A percentile compares a stretch with the other conserved stretches of the same genome.
Evolutionary conservation across 37 sponge, comb jelly and placozoan genomes (phyloP).

Genomic region (Beroe forskalii): DNA sequence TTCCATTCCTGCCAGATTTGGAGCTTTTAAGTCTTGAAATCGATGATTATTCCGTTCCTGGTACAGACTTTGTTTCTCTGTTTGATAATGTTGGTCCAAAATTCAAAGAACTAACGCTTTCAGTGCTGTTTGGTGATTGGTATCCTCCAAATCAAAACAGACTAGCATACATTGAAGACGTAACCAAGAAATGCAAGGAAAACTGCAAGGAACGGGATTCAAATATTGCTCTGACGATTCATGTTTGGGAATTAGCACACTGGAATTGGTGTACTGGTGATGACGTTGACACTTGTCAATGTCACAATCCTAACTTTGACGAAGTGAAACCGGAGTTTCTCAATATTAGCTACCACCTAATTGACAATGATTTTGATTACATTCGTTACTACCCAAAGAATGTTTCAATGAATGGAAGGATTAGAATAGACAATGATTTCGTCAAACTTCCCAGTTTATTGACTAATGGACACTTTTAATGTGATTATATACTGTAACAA

Average conservation of each 20-base stretch:
- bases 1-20: neutral
- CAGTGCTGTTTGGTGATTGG: too few species aligned
- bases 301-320: neutral
- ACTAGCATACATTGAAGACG: neutral
- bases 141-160: too few species aligned
- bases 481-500: too few species aligned
- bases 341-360: neutral
- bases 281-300: neutral
- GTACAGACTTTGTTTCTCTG: neutral
- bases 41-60: neutral
- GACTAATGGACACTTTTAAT: neutral
- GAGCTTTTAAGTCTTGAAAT: neutral
- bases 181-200: neutral
- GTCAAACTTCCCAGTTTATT: slow-evolving; percentile 2
- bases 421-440: neutral
- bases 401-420: neutral
- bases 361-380: neutral
- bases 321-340: neutral
- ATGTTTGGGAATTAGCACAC: neutral
- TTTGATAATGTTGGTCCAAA: slow-evolving; percentile 6
- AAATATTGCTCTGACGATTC: neutral
- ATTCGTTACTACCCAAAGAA: neutral
- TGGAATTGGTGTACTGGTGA: neutral
- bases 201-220: neutral
- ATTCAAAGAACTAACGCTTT: neutral